Evolutionary conservation across 1,140 invertebrate species (phyloP), one percentile per base, ranked within the genome.

Genomic region (Drosophila sp.): DNA sequence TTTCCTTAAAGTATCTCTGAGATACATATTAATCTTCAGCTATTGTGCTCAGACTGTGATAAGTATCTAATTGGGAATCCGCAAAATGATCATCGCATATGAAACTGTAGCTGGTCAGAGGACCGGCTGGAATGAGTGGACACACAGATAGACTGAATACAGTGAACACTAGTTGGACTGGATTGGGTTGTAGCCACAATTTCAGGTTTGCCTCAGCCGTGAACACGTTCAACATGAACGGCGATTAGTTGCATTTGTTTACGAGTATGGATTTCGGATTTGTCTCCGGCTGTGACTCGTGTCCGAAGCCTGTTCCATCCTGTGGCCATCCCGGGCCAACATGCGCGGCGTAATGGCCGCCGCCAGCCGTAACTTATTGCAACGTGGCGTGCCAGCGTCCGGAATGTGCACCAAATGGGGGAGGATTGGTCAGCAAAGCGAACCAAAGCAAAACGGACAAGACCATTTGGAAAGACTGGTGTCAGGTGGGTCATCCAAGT

Each of bases 191-290:
- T 65, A 75, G 76, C 83, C 82, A 89, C 84, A 89, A 80, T 83
- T 87, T 77, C 84, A 77, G 79, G 83, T 61, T 58, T 58, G 82
- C 79, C 69, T 83, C 27, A 77, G 84, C 76, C 84, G 83, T 87
- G 83, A 89, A 87, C 83, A 87, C 83, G 83, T 87, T 87, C 83
- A 70, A 87, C 83, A 87, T 89, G 83, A 87, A 80, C 76, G 83
- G 83, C 83, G 83, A 87, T 87, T 87, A 87, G 83, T 89, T 87
- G 83, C 83, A 87, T 89, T 87, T 87, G 83, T 89, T 87, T 87
- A 87, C 80, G 83, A 89, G 83, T 89, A 87, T 87, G 83, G 83
- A 87, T 87, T 87, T 87, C 65, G 83, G 84, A 87, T 87, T 87
- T 87, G 83, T 87, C 79, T 83, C 82, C 76, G 78, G 71, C 78